A percentile compares a stretch with the other conserved stretches of the same genome.
Conservation (phyloP, 2,797 vertebrate genomes). For the Sebastes itinus region DNA sequence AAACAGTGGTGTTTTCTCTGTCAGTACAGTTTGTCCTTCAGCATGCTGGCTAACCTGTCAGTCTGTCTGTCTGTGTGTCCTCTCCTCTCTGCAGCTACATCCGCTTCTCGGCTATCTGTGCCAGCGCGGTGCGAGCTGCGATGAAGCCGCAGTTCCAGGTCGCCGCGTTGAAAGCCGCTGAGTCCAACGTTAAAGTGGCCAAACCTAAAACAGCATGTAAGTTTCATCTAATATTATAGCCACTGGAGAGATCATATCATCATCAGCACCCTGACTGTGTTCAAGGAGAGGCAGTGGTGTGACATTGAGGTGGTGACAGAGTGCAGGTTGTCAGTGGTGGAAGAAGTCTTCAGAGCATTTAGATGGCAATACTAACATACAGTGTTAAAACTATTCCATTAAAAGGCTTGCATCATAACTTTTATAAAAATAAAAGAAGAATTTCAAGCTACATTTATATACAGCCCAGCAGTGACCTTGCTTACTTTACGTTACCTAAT, state of each 20-base stretch:
- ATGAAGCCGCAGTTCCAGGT: constrained; percentile 87
- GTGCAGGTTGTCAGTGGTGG: not conserved
- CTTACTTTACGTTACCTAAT: too few relatives aligned
- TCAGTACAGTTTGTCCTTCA: not conserved
- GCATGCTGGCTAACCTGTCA: constrained; percentile 23
- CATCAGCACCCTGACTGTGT: rapidly evolving
- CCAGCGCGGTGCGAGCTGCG: constrained; percentile 87
- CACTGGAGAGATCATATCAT: not conserved
- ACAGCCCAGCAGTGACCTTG: not conserved
- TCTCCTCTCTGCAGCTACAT: constrained; percentile 87
- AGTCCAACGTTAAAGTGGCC: constrained; percentile 82
- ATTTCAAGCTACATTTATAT: rapidly evolving
- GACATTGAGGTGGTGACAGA: constrained; percentile 10
- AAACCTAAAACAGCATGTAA: constrained; percentile 73
- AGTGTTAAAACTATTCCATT: too few relatives aligned
- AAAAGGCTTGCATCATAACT: too few relatives aligned
- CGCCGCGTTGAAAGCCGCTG: constrained; percentile 83
- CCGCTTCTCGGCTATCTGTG: constrained; percentile 93
- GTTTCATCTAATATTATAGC: not conserved
- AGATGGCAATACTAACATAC: not conserved
- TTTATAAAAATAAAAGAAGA: rapidly evolving
- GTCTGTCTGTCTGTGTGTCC: not conserved
- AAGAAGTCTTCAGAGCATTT: not conserved
- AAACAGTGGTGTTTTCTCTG: rapidly evolving
- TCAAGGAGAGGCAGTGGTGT: not conserved